Conservation (phyloP, 2,113 vertebrate genomes). For the Laterallus jamaicensis region DNA sequence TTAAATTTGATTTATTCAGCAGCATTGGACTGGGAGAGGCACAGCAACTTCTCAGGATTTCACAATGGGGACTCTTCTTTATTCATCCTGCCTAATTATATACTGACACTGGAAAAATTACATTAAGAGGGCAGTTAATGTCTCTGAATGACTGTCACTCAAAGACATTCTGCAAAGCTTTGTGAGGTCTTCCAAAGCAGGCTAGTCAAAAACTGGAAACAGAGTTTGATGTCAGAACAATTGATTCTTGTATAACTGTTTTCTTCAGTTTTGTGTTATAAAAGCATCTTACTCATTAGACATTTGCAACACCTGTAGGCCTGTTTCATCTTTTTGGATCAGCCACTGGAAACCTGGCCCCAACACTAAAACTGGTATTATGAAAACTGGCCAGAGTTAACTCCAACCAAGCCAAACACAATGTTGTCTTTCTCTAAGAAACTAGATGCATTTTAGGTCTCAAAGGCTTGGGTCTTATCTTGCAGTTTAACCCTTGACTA, state of each 20-base stretch:
- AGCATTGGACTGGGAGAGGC: constrained; percentile 43
- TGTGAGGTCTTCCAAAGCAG: constrained; percentile 14
- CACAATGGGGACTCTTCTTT: constrained; percentile 50
- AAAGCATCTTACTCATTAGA: background rate
- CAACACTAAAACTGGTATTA: background rate
- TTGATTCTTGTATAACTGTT: background rate
- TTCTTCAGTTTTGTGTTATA: background rate
- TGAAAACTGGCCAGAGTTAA: background rate
- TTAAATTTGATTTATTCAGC: constrained; percentile 63
- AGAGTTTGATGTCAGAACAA: background rate
- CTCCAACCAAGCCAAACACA: background rate
- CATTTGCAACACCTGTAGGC: no score
- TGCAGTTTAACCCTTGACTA: background rate
- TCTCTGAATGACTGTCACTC: constrained; percentile 54
- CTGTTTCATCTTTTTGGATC: constrained; percentile 2
- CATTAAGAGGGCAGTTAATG: constrained; percentile 42
- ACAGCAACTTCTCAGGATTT: constrained; percentile 34
- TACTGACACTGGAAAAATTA: constrained; percentile 54
- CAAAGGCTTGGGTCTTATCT: background rate
- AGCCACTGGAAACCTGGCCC: constrained; percentile 31
- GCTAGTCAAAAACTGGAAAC: background rate
- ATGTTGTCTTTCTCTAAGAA: constrained; percentile 42
- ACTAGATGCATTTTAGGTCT: constrained; percentile 10
- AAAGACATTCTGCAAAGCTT: constrained; percentile 20
- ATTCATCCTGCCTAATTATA: constrained; percentile 62